A percentile compares a stretch with the other conserved stretches of the same genome.
These are phyloP conservation scores for Ctenochaetus hawaiiensis DNA, from an alignment of 2,797 vertebrate species.

Conservation along the genomic window DNA sequence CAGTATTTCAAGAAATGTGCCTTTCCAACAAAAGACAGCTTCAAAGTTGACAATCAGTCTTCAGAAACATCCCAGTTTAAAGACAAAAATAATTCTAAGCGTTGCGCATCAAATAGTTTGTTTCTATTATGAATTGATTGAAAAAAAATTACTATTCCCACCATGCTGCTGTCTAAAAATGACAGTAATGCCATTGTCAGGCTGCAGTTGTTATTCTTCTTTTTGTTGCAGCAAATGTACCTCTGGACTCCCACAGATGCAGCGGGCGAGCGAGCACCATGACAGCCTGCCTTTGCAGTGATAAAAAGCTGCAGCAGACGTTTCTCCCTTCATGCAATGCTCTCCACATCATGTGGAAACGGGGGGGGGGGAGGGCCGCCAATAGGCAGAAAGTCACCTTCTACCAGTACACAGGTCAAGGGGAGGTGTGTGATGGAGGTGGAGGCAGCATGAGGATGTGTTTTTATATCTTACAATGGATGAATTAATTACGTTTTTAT, in stretches of 20 bases:
- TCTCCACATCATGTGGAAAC: slow-evolving; percentile 20
- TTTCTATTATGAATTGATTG: too few relatives aligned
- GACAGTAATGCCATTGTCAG: neutral
- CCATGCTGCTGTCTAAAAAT: too few relatives aligned
- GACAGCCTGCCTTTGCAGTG: slow-evolving; percentile 22
- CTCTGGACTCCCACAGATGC: slow-evolving; percentile 49
- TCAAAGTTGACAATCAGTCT: neutral
- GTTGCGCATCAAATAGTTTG: neutral
- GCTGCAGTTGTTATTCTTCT: neutral
- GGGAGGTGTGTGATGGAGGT: slow-evolving; percentile 18
- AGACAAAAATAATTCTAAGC: neutral
- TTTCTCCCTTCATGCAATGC: slow-evolving; percentile 37
- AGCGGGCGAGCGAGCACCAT: neutral
- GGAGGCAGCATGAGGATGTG: neutral
- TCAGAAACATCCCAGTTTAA: neutral
- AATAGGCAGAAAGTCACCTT: slow-evolving; percentile 57
- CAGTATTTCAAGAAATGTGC: neutral
- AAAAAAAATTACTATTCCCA: too few relatives aligned
- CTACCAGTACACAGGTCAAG: slow-evolving; percentile 41
- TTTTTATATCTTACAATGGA: neutral
- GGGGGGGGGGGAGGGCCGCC: slow-evolving; percentile 15
- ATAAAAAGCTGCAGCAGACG: slow-evolving; percentile 59
- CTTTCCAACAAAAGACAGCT: neutral
- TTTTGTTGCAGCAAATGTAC: neutral
- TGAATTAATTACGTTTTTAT: neutral